Percentiles rank a stretch among this genome's conserved stretches.
phyloP scores from a whole-genome alignment of 2,113 vertebrate species.

The Phylloscopus trochilus region DNA sequence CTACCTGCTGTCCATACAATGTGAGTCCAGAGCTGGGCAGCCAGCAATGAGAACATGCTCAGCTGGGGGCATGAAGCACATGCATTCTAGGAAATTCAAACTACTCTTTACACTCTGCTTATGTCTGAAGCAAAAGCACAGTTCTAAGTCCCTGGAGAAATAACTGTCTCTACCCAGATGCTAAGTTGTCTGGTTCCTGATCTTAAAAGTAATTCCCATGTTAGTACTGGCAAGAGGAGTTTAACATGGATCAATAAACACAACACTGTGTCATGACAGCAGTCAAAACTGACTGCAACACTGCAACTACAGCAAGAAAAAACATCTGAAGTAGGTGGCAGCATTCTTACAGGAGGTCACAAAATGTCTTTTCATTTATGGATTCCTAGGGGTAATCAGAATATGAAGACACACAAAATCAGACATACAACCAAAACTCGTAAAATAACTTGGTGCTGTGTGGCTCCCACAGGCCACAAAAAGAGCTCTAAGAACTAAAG shows the following conservation, averaged over 20 bases:
- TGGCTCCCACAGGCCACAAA: neutral
- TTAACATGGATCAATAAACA: neutral
- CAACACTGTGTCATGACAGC: neutral
- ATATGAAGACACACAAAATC: neutral
- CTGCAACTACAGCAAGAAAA: neutral
- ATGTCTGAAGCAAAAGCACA: neutral
- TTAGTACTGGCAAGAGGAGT: neutral
- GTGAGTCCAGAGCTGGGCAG: neutral
- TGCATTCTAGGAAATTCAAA: neutral
- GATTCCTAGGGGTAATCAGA: neutral
- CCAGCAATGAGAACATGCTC: neutral
- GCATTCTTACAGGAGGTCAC: neutral
- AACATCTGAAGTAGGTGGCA: neutral
- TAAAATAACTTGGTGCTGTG: neutral
- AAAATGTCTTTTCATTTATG: neutral
- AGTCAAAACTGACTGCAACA: neutral
- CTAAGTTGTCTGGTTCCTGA: neutral
- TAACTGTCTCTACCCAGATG: neutral
- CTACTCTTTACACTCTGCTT: neutral
- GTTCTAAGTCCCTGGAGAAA: neutral
- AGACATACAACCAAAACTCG: neutral
- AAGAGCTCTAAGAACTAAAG: neutral
- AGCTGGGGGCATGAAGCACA: accelerated
- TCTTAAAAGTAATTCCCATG: neutral
- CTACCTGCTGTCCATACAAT: neutral